Percentiles rank a stretch among this genome's conserved stretches.
Conservation (phyloP, 2,113 vertebrate genomes). For the Campylomormyrus tamandua region DNA sequence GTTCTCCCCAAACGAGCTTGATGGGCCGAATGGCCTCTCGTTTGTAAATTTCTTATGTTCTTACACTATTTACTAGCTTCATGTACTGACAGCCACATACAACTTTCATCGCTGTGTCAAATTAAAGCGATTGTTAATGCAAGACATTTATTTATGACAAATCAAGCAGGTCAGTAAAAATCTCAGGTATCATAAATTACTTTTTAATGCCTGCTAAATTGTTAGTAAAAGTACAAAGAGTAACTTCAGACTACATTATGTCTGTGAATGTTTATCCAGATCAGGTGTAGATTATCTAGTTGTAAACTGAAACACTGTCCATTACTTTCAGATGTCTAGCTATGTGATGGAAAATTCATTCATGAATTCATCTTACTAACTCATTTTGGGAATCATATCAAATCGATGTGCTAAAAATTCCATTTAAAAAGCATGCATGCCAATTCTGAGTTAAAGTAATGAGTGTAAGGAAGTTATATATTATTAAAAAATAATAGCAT, state of each 20-base stretch:
- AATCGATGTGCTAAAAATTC: background rate
- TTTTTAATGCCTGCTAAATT: background rate
- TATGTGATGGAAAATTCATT: background rate
- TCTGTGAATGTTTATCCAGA: background rate
- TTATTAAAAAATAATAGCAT: constrained; percentile 1
- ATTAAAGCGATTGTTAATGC: background rate
- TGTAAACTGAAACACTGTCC: background rate
- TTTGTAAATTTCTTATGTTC: no score
- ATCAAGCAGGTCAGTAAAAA: background rate
- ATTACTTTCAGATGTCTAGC: background rate
- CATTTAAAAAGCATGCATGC: background rate
- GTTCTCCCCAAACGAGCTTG: no score
- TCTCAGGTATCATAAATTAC: background rate
- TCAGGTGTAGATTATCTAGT: background rate
- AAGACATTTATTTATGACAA: background rate
- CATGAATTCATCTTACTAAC: background rate
- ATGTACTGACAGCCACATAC: background rate
- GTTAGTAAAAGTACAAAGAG: background rate
- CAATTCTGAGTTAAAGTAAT: background rate
- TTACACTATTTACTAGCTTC: background rate
- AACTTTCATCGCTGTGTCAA: background rate
- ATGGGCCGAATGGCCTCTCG: no score
- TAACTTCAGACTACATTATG: background rate
- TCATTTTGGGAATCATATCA: background rate
- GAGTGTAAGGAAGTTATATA: background rate